A percentile compares a stretch with the other conserved stretches of the same genome.
These are phyloP conservation scores for Trypoxylon attenuatum DNA, from an alignment of 2,888 invertebrate species.

Conservation along the genomic window DNA sequence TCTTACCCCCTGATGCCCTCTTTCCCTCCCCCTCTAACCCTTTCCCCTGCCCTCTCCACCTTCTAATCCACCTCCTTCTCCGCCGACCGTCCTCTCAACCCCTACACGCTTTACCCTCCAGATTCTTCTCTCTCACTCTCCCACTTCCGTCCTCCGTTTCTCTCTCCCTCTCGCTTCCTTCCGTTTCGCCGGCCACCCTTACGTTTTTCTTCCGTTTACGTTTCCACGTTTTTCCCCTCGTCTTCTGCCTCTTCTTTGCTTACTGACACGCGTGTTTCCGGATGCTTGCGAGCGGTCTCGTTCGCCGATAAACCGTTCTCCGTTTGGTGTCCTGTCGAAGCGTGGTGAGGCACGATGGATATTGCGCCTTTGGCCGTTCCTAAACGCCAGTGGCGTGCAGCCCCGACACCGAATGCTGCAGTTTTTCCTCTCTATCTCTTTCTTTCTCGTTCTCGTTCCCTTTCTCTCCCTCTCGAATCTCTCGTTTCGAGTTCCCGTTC, in stretches of 20 bases:
- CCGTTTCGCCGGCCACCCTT: background rate
- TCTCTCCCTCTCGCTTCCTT: too few species aligned
- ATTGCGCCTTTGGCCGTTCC: background rate
- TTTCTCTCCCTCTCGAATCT: constrained; percentile 42
- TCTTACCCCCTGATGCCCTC: background rate
- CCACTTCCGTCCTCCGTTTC: too few species aligned
- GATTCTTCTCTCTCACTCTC: background rate
- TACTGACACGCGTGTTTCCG: too few species aligned
- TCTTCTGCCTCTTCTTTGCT: background rate
- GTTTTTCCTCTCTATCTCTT: background rate
- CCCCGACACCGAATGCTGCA: constrained; percentile 3
- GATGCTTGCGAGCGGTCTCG: background rate
- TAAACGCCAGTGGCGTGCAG: background rate
- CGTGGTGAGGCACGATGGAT: background rate
- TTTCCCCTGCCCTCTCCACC: background rate
- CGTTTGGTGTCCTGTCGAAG: background rate
- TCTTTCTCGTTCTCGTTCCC: background rate
- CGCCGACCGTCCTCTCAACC: background rate
- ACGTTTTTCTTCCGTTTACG: background rate
- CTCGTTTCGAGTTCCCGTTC: constrained; percentile 43
- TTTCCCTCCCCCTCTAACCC: background rate
- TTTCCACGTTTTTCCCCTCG: background rate
- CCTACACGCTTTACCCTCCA: background rate
- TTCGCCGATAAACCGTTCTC: background rate
- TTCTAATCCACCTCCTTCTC: background rate